Percentiles rank a stretch among this genome's conserved stretches.
These are phyloP conservation scores for Macrosiphum euphorbiae DNA, from an alignment of 2,888 invertebrate species.

Conservation along the genomic window DNA sequence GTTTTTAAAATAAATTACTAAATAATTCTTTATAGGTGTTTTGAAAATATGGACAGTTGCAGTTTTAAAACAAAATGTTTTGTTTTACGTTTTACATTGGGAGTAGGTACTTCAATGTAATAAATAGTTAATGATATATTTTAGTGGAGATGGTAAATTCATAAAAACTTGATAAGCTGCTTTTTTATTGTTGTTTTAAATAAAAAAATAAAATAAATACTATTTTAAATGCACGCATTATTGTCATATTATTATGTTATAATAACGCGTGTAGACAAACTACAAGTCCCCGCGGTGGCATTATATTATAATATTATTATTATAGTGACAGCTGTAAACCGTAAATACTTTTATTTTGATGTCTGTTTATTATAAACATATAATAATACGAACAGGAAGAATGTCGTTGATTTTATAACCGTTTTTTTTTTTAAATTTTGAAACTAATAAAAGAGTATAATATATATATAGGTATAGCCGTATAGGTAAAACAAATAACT, in stretches of 20 bases:
- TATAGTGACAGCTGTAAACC: neutral
- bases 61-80: neutral
- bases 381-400: neutral
- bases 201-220: neutral
- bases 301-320: neutral
- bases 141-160: neutral
- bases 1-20: neutral
- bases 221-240: neutral
- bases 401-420: constrained; percentile 36
- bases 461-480: neutral
- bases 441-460: constrained; percentile 29
- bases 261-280: neutral
- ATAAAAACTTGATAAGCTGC: neutral
- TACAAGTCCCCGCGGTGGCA: neutral
- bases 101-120: neutral
- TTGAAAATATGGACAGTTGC: neutral
- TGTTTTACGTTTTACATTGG: neutral
- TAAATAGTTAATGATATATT: neutral
- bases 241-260: neutral
- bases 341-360: constrained; percentile 9
- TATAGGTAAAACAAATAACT: neutral
- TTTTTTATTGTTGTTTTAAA: constrained; percentile 2
- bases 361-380: neutral
- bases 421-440: constrained; percentile 1
- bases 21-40: neutral